Conservation (phyloP, 2,113 vertebrate species). For the Neolamprologus toae region DNA sequence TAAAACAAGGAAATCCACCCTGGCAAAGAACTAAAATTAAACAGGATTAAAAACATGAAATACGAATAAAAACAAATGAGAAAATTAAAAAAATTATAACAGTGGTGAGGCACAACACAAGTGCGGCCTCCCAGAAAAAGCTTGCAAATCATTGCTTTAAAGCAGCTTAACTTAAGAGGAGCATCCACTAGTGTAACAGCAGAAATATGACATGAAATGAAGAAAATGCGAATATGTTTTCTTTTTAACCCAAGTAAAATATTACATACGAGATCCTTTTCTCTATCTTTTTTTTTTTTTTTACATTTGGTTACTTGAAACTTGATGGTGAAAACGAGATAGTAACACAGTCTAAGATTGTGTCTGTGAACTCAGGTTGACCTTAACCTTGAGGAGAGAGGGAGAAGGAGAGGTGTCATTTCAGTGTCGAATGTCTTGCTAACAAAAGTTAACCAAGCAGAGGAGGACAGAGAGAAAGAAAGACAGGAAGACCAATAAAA, state of each 20-base stretch:
- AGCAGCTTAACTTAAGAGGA: neutral
- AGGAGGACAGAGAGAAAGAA: neutral
- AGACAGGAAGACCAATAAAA: neutral
- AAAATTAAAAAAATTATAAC: neutral
- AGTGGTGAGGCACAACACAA: neutral
- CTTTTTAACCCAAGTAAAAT: neutral
- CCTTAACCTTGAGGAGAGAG: conserved; percentile 12
- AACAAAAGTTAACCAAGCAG: conserved; percentile 22
- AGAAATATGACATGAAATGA: neutral
- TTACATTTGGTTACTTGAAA: neutral
- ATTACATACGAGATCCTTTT: neutral
- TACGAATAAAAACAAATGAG: neutral
- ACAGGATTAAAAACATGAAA: neutral
- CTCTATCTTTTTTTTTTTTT: neutral
- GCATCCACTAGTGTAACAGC: neutral
- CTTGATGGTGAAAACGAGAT: neutral
- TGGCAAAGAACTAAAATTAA: neutral
- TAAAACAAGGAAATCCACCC: neutral
- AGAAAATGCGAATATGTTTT: neutral
- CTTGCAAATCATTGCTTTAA: neutral
- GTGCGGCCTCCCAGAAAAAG: neutral
- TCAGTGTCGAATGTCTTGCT: conserved; percentile 11
- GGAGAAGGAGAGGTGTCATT: neutral
- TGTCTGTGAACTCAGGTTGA: conserved; percentile 19
- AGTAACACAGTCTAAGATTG: neutral